A percentile compares a stretch with the other conserved stretches of the same genome.
Evolutionary conservation across 1,140 invertebrate genomes (phyloP).

Genomic region (Drosophila ambigua): DNA sequence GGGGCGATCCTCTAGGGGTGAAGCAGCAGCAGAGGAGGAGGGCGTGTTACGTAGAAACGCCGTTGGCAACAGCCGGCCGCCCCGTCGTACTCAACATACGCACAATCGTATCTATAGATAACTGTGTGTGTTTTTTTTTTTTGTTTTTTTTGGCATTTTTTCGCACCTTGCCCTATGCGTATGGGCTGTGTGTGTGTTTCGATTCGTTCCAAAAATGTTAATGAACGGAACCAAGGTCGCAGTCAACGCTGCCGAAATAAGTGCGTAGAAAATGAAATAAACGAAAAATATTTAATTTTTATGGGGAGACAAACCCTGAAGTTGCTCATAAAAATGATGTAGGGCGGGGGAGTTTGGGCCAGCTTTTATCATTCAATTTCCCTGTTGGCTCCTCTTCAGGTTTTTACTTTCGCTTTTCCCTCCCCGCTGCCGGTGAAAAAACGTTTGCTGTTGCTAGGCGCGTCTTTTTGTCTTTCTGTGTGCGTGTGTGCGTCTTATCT

Average conservation of each 20-base stretch:
- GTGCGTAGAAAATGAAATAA: conserved; percentile 58
- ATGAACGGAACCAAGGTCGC: conserved; percentile 79
- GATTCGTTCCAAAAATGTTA: conserved; percentile 59
- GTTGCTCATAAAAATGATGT: conserved; percentile 1
- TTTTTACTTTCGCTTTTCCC: conserved; percentile 26
- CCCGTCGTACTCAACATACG: not conserved
- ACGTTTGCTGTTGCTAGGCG: conserved; percentile 58
- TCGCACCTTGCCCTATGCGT: conserved; percentile 34
- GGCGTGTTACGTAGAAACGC: conserved; percentile 45
- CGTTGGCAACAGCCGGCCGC: conserved; percentile 37
- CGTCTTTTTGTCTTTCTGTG: conserved; percentile 39
- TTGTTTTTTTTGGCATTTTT: conserved; percentile 32
- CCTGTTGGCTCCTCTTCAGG: not conserved
- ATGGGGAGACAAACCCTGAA: conserved; percentile 9
- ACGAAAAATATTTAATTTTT: conserved; percentile 33
- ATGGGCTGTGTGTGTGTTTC: conserved; percentile 17
- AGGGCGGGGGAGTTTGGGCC: too few species aligned
- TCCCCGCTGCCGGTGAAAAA: not conserved
- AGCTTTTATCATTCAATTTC: conserved; percentile 11
- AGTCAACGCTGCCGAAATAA: conserved; percentile 38
- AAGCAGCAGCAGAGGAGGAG: conserved; percentile 5
- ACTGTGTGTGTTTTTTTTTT: conserved; percentile 7
- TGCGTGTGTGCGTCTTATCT: conserved; percentile 20
- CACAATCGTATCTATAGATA: not conserved
- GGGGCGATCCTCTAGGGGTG: not conserved